phyloP scores from a whole-genome alignment of 2,113 vertebrate genomes.

The Ameiurus melas region DNA sequence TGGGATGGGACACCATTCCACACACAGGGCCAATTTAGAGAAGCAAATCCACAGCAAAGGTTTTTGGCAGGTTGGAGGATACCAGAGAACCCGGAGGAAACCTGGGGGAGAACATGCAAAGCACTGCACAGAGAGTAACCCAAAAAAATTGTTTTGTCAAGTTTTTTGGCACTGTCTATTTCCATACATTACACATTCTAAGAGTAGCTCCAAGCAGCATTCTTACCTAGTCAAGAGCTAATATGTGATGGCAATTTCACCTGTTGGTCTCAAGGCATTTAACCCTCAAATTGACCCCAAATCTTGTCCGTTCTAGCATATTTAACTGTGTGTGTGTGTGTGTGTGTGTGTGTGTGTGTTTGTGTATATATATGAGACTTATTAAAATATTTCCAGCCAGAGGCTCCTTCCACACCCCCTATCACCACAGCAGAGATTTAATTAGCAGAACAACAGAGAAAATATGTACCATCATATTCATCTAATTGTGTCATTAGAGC shows the following conservation, averaged over 20 bases:
- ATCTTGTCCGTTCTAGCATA: neutral
- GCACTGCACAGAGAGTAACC: neutral
- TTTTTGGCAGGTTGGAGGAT: neutral
- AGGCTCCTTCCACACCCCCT: neutral
- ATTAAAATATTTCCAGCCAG: neutral
- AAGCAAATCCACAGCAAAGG: neutral
- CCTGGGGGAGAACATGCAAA: neutral
- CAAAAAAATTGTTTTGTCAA: neutral
- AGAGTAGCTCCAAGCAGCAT: neutral
- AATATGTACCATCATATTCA: neutral
- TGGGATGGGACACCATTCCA: neutral
- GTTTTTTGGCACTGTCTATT: neutral
- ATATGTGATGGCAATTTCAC: neutral
- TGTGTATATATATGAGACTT: too few species aligned
- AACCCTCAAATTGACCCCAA: neutral
- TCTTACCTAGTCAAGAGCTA: neutral
- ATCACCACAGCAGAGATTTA: neutral
- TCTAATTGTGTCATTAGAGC: neutral
- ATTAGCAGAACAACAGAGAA: neutral
- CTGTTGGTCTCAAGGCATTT: neutral
- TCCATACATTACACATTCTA: neutral
- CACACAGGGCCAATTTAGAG: neutral
- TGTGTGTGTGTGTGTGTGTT: too few species aligned
- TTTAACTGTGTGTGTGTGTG: neutral
- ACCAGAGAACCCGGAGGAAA: neutral